Base-by-base conservation (phyloP, 2,888 invertebrate species). In the Helobdella robusta region DNA sequence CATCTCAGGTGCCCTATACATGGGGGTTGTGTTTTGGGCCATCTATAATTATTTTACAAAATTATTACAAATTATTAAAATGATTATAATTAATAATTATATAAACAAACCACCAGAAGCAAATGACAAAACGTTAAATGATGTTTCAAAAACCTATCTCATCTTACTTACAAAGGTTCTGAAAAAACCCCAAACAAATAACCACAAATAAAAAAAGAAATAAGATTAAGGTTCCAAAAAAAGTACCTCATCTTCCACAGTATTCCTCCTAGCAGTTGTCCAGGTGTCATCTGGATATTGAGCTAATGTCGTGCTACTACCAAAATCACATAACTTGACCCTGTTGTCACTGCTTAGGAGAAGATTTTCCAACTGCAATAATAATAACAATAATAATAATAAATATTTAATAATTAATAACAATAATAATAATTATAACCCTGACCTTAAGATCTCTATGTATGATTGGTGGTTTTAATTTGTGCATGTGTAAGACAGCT, bases 1-100 rank as follows among this genome's bases (percentile, higher is more conserved):
- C 87, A 97, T 93, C 83, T 98, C 98, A 35, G 98, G 98, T 0
- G 97, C 89, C 77, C 98, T 84, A 80, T 98, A 98, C 97, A 84
- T 84, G 5, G 84, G 84, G 20, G 84, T 84, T 20, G 84, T 84
- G 73, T 82, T 80, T 69, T 81, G 80, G n/a, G 80, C 76, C 74
- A 83, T 81, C 83, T 84, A 71, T 40, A 11, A 40, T 15, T 40
- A n/a, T n/a, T n/a, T n/a, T n/a, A n/a, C n/a, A n/a, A n/a, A n/a
- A n/a, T n/a, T n/a, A n/a, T n/a, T n/a, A n/a, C n/a, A n/a, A n/a
- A n/a, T n/a, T n/a, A n/a, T n/a, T n/a, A n/a, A n/a, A n/a, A n/a
- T n/a, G n/a, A n/a, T n/a, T n/a, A n/a, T n/a, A n/a, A n/a, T n/a
- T n/a, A n/a, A n/a, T n/a, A n/a, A n/a, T n/a, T n/a, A n/a, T n/a